Evolutionary conservation across 2,797 vertebrate species (phyloP), one percentile per base, ranked within the genome.

Genomic region (Valencia hispanica): DNA sequence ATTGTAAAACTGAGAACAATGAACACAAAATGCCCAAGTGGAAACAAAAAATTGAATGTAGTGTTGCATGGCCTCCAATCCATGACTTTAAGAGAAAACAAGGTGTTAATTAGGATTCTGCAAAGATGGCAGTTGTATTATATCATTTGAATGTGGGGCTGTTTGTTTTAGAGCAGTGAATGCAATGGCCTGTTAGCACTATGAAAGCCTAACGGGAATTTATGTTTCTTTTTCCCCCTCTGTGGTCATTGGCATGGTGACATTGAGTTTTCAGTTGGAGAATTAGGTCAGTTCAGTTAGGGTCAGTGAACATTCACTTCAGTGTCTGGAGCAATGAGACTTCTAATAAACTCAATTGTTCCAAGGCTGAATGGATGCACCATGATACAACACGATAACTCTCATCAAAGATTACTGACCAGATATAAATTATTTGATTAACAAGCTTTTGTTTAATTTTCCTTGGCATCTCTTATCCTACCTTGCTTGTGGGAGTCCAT

Each of bases 401-500:
- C 2, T 59, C 17, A 32, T 32, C 32, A 4, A 36, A 68, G 41
- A 65, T 12, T 72, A 77, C 70, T 48, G 11, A 45, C 17, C 55
- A 70, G 66, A 14, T 61, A 74, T 63, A 27, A 68, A 81, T 22
- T 22, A 61, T 36, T 78, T 41, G 17, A 50, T 27, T 39, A 68
- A 47, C 14, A 36, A 47, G 25, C 0, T 30, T 69, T 2, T 70
- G 39, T 61, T 75, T 4, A 27, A 57, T 68, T 83, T 63, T 25
- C 5, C 48, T 47, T 65, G 36, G 22, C 5, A 43, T 39, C 20
- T 25, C 72, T 51, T 61, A 63, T 74, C 91, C 89, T 94, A 99
- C 98, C 98, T 98, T 90, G 97, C 97, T 93, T 99, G 98, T 48
- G 98, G 98, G 83, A 99, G 95, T 72, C 98, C 98, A 80, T 99